phyloP scores from a whole-genome alignment of 2,113 vertebrate genomes.

The Phalacrocorax carbo region DNA sequence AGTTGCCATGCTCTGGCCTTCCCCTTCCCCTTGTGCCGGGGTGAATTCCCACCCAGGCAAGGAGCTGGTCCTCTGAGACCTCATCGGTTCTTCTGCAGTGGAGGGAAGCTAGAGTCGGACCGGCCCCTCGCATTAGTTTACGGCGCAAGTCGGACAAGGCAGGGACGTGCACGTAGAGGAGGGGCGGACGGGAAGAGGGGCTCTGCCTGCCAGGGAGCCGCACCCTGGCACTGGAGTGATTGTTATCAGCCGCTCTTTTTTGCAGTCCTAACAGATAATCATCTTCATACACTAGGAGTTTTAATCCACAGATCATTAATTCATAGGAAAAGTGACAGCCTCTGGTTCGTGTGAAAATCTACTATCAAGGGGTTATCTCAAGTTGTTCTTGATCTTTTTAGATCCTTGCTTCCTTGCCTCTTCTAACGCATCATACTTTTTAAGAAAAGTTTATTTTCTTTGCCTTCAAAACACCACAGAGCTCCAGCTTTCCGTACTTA shows the following conservation, averaged over 20 bases:
- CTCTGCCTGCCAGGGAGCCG: neutral
- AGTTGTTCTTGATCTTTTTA: neutral
- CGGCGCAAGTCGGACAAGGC: rapidly evolving
- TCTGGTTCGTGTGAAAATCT: neutral
- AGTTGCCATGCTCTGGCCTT: neutral
- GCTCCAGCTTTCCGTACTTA: neutral
- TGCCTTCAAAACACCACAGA: neutral
- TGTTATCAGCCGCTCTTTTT: neutral
- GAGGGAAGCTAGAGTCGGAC: neutral
- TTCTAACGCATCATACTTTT: neutral
- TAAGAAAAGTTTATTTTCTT: neutral
- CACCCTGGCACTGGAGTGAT: rapidly evolving
- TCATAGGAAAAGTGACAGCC: neutral
- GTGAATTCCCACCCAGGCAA: neutral
- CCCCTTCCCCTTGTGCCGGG: neutral
- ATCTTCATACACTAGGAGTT: neutral
- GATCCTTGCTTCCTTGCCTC: neutral
- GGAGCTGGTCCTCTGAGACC: neutral
- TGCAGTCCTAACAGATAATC: neutral
- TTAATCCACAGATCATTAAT: slow-evolving; percentile 2
- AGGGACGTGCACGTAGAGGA: neutral
- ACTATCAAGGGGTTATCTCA: neutral
- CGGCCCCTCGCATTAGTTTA: neutral
- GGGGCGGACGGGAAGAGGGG: too few relatives aligned
- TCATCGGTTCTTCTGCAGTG: neutral